Conservation (phyloP, 2,888 invertebrate species). For the Tiliacea aurago region DNA sequence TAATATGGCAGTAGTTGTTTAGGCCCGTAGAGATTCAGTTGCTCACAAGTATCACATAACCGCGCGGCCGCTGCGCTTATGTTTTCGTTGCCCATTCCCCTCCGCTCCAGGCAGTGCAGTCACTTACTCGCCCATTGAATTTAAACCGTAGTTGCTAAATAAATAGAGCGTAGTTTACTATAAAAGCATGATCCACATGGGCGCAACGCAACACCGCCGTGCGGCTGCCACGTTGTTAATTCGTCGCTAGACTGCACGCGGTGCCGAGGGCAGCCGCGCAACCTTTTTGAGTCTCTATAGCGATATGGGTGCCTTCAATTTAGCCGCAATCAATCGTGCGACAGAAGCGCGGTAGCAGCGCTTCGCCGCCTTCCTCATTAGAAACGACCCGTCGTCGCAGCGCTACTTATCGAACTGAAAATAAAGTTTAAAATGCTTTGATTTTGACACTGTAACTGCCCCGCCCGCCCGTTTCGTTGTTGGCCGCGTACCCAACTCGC, state of each 20-base stretch:
- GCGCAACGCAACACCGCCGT: neutral
- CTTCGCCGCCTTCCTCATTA: too few species aligned
- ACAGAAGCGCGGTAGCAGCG: too few species aligned
- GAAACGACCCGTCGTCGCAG: too few species aligned
- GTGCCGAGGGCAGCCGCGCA: neutral
- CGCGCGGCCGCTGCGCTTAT: neutral
- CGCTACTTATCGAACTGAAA: neutral
- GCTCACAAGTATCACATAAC: neutral
- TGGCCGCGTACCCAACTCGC: too few species aligned
- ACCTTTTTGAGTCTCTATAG: neutral
- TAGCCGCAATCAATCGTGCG: neutral
- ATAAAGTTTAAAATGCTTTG: neutral
- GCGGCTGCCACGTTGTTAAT: neutral
- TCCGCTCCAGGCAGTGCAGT: neutral
- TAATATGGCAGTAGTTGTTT: neutral
- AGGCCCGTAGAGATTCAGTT: neutral
- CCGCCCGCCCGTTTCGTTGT: too few species aligned
- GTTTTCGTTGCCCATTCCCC: neutral
- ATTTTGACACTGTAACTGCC: neutral
- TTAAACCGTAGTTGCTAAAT: neutral
- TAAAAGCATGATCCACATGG: neutral
- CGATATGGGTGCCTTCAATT: too few species aligned
- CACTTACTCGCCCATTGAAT: neutral
- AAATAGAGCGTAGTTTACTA: neutral
- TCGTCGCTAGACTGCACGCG: neutral